Conservation (phyloP, 2,888 invertebrate species). For the Aphrophora alni region DNA sequence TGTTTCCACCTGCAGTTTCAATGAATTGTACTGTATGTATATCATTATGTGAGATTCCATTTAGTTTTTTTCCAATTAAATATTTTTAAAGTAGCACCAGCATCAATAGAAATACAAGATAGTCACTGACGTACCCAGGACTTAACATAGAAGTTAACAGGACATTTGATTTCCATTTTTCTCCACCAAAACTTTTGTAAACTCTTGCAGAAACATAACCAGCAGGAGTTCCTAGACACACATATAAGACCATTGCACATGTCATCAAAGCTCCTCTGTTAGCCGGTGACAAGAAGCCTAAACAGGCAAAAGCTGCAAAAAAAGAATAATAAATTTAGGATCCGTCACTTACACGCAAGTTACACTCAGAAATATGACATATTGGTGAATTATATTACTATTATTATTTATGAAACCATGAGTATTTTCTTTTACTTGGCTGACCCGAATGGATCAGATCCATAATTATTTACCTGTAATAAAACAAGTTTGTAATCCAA, state of each 20-base stretch:
- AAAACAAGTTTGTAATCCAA: too few species aligned
- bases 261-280: constrained; percentile 99
- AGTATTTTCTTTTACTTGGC: too few species aligned
- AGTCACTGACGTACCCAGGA: constrained; percentile 77
- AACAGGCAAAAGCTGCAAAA: constrained; percentile 89
- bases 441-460: too few species aligned
- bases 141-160: constrained; percentile 94
- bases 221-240: constrained; percentile 95
- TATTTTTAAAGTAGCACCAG: too few species aligned
- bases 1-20: too few species aligned
- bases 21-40: too few species aligned
- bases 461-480: too few species aligned
- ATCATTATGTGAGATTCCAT: neutral
- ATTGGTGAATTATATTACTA: neutral
- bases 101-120: neutral
- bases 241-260: constrained; percentile 94
- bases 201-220: constrained; percentile 96
- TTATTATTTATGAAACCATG: neutral
- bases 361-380: neutral
- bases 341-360: neutral
- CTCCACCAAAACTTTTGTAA: constrained; percentile 98
- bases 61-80: too few species aligned
- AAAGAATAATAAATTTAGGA: constrained; percentile 17
- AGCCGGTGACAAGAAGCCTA: constrained; percentile 98
- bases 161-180: constrained; percentile 99